Conservation (phyloP, 2,888 invertebrate genomes). For the Candidula unifasciata region DNA sequence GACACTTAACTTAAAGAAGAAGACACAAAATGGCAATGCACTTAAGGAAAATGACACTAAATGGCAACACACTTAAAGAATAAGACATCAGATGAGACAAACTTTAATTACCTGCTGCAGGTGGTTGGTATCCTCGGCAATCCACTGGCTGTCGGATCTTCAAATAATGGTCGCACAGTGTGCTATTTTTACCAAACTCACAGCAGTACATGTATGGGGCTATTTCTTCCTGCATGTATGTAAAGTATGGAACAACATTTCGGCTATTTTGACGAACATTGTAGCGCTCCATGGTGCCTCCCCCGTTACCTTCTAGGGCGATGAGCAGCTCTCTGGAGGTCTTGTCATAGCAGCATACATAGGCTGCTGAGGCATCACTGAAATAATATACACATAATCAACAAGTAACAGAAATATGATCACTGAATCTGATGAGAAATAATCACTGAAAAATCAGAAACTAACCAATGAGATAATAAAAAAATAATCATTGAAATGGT, state of each 20-base stretch:
- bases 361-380: conserved; percentile 19
- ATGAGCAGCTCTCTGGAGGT: conserved; percentile 62
- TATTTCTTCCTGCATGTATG: conserved; percentile 67
- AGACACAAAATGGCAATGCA: not conserved
- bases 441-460: no score
- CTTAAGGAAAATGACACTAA: not conserved
- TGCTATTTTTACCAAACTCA: conserved; percentile 57
- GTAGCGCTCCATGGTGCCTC: conserved; percentile 66
- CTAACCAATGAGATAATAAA: no score
- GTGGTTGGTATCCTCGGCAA: conserved; percentile 65
- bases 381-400: not conserved
- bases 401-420: no score
- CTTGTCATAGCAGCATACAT: conserved; percentile 65
- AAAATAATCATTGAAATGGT: no score
- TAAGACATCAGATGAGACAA: not conserved
- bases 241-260: conserved; percentile 65
- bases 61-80: not conserved
- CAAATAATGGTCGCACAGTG: conserved; percentile 61
- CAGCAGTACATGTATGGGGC: conserved; percentile 70
- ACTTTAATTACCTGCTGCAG: conserved; percentile 64
- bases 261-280: conserved; percentile 51
- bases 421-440: no score
- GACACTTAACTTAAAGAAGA: not conserved
- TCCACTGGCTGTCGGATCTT: conserved; percentile 60
- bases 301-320: conserved; percentile 58